Evolutionary conservation across 2,888 invertebrate species (phyloP), one percentile per base, ranked within the genome.

Genomic region (Camptogramma bilineatum): DNA sequence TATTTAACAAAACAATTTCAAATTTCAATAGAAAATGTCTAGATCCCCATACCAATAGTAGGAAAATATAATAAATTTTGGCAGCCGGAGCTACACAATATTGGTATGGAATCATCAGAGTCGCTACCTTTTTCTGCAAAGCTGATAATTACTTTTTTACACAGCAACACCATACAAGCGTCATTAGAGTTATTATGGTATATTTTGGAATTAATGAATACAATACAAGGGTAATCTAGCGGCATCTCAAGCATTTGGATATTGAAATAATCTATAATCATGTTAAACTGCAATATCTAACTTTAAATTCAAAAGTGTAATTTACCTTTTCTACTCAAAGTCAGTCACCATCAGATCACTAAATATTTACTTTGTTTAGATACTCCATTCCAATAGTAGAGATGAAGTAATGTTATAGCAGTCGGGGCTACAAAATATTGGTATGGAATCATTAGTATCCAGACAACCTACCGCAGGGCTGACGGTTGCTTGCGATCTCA

Each of bases 361-460:
- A 39, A 10, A 9, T 10, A 39, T 3, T 39, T 28, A 28, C 28
- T 28, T 28, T 8, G 46, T 46, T 18, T 48, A 21, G 21, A 48
- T 5, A 13, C 19, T 21, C 10, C 48, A 48, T 48, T n/a, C 21
- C 24, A 48, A 21, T 48, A 48, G 48, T 10, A 39, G 48, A 4
- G 9, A 48, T 19, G 2, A 19, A 21, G 4, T 48, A n/a, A 4
- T n/a, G 3, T 18, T 52, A 52, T 52, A 9, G 52, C 52, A 52
- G 34, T 34, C 34, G 52, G 18, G 34, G 52, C 52, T 52, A 52
- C 52, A n/a, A 7, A n/a, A 19, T 21, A 48, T 21, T 48, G 48
- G 48, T 21, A 48, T 48, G 48, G 48, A 21, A 48, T 19, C 48
- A 48, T 48, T 21, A 19, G 48, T 19, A 9, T 19, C 21, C 48